These are phyloP conservation scores for Ptyas mucosa DNA, from an alignment of 2,113 vertebrate genomes.

Conservation along the genomic window DNA sequence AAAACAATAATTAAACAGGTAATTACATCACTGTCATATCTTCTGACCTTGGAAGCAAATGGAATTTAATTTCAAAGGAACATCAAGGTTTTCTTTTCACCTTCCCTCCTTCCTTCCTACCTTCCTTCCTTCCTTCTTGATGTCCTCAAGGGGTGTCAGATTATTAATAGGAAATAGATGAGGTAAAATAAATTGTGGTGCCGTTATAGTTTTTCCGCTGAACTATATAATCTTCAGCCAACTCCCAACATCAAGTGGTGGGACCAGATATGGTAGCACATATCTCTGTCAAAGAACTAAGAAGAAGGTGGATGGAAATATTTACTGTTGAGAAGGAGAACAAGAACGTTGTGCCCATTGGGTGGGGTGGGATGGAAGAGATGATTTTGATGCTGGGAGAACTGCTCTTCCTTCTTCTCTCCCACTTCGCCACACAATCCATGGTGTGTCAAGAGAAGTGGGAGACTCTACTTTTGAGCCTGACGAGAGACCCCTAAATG, in stretches of 20 bases:
- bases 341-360: neutral
- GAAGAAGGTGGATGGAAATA: neutral
- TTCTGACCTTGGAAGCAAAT: constrained; percentile 26
- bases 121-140: neutral
- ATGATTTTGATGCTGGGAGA: neutral
- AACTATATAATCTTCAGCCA: neutral
- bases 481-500: neutral
- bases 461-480: neutral
- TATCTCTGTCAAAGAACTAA: neutral
- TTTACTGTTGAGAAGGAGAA: neutral
- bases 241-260: neutral
- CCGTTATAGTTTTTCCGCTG: neutral
- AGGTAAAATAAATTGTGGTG: neutral
- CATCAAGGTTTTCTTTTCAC: constrained; percentile 5
- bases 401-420: neutral
- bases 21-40: constrained; percentile 19
- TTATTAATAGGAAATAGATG: neutral
- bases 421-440: neutral
- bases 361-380: neutral
- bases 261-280: neutral
- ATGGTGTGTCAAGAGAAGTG: neutral
- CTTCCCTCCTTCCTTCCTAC: too few species aligned
- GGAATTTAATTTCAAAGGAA: constrained; percentile 2
- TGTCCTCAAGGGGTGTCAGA: neutral
- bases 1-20: constrained; percentile 46